These are phyloP conservation scores for Catharus fuscescens DNA, from an alignment of 2,113 vertebrate species.

Conservation along the genomic window DNA sequence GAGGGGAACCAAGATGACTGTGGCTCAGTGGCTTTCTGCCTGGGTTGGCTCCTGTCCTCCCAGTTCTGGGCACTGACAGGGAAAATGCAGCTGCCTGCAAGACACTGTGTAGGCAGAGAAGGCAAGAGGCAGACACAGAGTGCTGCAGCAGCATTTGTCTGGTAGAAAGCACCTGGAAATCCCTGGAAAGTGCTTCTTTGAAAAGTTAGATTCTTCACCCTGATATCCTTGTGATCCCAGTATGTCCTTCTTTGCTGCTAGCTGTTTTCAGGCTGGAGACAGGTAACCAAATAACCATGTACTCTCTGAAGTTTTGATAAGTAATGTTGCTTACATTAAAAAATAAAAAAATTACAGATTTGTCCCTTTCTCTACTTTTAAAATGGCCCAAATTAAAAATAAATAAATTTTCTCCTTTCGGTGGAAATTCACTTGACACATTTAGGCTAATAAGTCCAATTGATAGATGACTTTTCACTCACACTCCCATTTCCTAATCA, in stretches of 20 bases:
- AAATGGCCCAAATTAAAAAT: neutral
- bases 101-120: neutral
- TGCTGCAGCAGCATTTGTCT: neutral
- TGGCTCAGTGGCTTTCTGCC: neutral
- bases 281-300: neutral
- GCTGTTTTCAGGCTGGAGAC: neutral
- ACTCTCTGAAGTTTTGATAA: neutral
- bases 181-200: neutral
- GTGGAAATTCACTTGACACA: slow-evolving; percentile 59
- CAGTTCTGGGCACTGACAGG: neutral
- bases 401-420: neutral
- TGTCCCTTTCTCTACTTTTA: neutral
- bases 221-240: neutral
- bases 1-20: neutral
- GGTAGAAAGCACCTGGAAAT: neutral
- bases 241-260: neutral
- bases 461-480: slow-evolving; percentile 62
- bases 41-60: neutral
- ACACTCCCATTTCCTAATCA: slow-evolving; percentile 21
- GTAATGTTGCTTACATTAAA: neutral
- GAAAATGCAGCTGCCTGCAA: neutral
- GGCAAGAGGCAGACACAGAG: neutral
- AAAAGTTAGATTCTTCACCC: neutral
- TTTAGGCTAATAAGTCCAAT: slow-evolving; percentile 34
- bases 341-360: neutral